phyloP scores from a whole-genome alignment of 2,888 invertebrate genomes.

The Orthosia gothica region DNA sequence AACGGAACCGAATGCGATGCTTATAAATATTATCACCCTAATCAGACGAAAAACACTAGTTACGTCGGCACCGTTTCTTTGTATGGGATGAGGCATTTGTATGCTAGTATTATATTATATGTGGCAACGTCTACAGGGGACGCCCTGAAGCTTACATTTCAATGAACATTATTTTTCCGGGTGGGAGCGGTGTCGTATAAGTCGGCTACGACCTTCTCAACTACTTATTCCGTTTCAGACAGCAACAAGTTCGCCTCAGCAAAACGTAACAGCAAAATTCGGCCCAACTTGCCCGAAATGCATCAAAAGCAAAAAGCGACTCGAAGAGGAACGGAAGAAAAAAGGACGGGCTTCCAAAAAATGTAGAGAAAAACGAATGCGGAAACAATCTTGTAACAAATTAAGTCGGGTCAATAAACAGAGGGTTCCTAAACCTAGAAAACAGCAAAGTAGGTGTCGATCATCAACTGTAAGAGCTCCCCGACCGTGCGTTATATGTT shows the following conservation, averaged over 20 bases:
- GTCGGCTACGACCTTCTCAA: background rate
- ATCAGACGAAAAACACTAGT: too few relatives aligned
- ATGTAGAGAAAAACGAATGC: background rate
- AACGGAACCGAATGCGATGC: too few relatives aligned
- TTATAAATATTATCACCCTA: too few relatives aligned
- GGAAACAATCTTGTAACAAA: background rate
- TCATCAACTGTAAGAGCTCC: background rate
- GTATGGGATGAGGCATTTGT: too few relatives aligned
- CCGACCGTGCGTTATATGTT: slow-evolving; percentile 11
- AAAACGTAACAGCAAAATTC: background rate
- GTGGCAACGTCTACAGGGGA: too few relatives aligned
- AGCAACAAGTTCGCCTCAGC: background rate
- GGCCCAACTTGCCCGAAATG: background rate
- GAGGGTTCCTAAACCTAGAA: slow-evolving; percentile 14
- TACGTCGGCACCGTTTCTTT: too few relatives aligned
- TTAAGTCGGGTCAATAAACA: background rate
- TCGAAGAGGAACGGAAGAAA: background rate
- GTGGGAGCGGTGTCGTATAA: too few relatives aligned
- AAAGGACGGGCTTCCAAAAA: background rate
- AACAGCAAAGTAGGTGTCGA: background rate
- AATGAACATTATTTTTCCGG: too few relatives aligned
- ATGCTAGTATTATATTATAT: too few relatives aligned
- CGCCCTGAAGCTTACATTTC: too few relatives aligned
- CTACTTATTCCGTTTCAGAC: slow-evolving; percentile 25
- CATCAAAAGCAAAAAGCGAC: slow-evolving; percentile 13